Percentiles rank a stretch among this genome's conserved stretches.
These are phyloP conservation scores for Diplosoma virens DNA, from an alignment of 23 tunicate genomes.

Conservation along the genomic window DNA sequence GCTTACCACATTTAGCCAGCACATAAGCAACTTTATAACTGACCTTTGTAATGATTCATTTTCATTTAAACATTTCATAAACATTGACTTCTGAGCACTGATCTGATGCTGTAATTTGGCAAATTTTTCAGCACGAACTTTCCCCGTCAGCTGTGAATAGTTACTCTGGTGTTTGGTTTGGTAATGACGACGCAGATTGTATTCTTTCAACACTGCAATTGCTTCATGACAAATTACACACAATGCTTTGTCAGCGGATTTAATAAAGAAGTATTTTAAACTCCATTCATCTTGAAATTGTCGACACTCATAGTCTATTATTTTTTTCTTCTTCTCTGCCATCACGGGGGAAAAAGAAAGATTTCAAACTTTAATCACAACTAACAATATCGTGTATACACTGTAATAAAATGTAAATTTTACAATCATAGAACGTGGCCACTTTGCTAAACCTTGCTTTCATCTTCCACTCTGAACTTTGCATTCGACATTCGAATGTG, in stretches of 20 bases:
- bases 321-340: no score
- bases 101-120: neutral
- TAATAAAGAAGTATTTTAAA: conserved; percentile 9
- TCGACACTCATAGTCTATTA: no score
- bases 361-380: neutral
- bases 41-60: neutral
- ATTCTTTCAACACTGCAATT: conserved; percentile 11
- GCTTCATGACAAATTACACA: neutral
- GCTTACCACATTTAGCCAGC: no score
- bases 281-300: no score
- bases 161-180: conserved; percentile 5
- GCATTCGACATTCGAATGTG: neutral
- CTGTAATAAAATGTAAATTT: neutral
- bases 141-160: neutral
- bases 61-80: neutral
- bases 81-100: neutral
- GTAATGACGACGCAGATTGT: conserved; percentile 14
- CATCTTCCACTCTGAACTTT: neutral
- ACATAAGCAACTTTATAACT: no score
- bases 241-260: neutral
- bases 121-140: neutral
- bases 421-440: neutral
- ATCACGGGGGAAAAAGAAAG: no score
- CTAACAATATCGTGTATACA: neutral
- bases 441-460: neutral